These are phyloP conservation scores for Hylomyscus alleni DNA, from an alignment of 2,797 vertebrate genomes.

Conservation along the genomic window DNA sequence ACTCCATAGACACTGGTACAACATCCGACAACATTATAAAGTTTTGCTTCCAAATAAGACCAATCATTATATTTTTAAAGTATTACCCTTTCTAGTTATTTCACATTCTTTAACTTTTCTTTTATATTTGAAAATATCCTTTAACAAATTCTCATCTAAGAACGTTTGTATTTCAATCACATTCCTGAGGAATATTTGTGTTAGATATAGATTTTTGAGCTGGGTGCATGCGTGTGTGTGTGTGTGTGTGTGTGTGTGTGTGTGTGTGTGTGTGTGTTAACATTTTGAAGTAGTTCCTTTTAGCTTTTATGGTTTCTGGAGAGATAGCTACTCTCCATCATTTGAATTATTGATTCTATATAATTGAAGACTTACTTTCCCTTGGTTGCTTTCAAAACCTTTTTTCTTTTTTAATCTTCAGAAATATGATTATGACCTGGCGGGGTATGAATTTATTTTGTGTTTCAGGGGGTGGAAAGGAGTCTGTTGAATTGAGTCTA, in stretches of 20 bases:
- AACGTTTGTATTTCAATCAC: background rate
- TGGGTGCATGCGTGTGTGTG: background rate
- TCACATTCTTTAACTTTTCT: background rate
- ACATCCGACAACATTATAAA: background rate
- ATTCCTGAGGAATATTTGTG: background rate
- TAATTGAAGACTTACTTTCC: background rate
- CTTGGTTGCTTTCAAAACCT: background rate
- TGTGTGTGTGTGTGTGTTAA: too few relatives aligned
- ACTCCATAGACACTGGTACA: background rate
- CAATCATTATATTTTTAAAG: background rate
- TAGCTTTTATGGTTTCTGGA: background rate
- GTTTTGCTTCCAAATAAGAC: background rate
- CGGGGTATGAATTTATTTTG: background rate
- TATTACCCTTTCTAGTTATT: background rate
- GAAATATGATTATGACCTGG: background rate
- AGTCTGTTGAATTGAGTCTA: background rate
- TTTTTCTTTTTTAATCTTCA: conserved; percentile 21
- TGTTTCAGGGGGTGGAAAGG: background rate
- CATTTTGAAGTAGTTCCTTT: background rate
- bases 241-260: too few relatives aligned
- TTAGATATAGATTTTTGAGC: background rate
- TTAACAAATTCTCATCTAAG: background rate
- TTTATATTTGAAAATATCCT: background rate
- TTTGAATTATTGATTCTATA: background rate
- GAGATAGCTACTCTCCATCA: background rate